Percentiles rank a stretch among this genome's conserved stretches.
These are phyloP conservation scores for Oplegnathus fasciatus DNA, from an alignment of 2,113 vertebrate species.

Conservation along the genomic window DNA sequence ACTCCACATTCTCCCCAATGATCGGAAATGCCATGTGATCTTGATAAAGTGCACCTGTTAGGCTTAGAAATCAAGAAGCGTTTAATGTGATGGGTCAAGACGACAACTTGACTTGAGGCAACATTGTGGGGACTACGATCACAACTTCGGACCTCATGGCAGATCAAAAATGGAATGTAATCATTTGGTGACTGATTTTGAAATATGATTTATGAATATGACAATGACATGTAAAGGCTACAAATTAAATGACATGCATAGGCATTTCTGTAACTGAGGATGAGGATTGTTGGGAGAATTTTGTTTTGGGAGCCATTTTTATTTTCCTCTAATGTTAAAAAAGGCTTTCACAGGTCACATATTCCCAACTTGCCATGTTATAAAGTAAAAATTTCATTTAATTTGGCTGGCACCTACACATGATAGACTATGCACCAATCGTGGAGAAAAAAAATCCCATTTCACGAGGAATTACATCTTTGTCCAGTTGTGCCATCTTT, in stretches of 20 bases:
- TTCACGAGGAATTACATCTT: conserved; percentile 1
- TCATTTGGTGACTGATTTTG: conserved; percentile 69
- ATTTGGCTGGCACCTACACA: conserved; percentile 4
- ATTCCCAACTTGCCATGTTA: background rate
- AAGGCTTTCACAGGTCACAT: conserved; percentile 1
- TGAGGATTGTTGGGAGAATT: background rate
- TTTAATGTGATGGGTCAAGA: conserved; percentile 66
- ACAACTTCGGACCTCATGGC: conserved; percentile 35
- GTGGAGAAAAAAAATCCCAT: background rate
- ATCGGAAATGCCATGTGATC: conserved; percentile 76
- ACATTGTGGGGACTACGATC: conserved; percentile 49
- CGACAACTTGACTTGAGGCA: conserved; percentile 68
- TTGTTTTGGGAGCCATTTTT: background rate
- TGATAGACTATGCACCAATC: background rate
- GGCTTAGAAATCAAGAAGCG: conserved; percentile 77
- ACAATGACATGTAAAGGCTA: conserved; percentile 54
- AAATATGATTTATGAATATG: conserved; percentile 51
- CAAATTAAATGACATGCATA: conserved; percentile 73
- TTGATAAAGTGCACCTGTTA: conserved; percentile 85
- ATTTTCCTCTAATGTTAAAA: conserved; percentile 14
- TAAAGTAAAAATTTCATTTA: conserved; percentile 8
- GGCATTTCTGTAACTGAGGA: conserved; percentile 52
- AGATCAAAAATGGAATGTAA: conserved; percentile 79
- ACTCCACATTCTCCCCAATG: conserved; percentile 68
- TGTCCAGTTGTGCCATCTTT: conserved; percentile 15